Evolutionary conservation across 2,113 vertebrate species (phyloP), one percentile per base, ranked within the genome.

Genomic region (Cyphomyrus plagiostoma): DNA sequence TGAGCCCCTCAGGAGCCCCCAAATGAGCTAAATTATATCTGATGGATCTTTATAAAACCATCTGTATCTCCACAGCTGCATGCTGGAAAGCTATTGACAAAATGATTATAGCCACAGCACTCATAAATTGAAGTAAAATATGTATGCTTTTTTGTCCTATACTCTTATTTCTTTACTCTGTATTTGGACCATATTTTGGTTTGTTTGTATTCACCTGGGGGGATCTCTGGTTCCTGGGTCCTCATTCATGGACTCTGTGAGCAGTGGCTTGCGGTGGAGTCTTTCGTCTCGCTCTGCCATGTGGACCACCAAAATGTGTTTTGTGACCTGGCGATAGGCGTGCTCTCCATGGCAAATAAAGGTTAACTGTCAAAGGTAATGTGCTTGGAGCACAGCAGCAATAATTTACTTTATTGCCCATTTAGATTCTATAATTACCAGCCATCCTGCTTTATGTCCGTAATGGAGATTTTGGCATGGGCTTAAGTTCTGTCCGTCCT

Each of bases 21-120:
- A 90, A 93, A 96, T 94, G 94, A 95, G 94, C 93, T 88, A 95
- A 96, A 96, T 96, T 94, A 96, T 96, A 96, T 95, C 95, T 96
- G 95, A 95, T 95, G 94, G 96, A 95, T 96, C 95, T 95, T 95
- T 95, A 96, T 96, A 95, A 96, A 95, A 95, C 94, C 96, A 95
- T 95, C 95, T 95, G 95, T 95, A 95, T 93, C 93, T 88, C 93
- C 90, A 92, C 95, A 95, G 95, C 95, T 95, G 95, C 95, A 95
- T 93, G 93, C 94, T 95, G 94, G 93, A 96, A 93, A 93, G 93
- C 94, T 95, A 96, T 96, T 91, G 95, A 95, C 95, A 95, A 92
- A 95, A 94, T 95, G 95, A 95, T 96, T 95, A 96, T 91, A 91
- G 94, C 93, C 92, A 92, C 94, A 90, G 94, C 93, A 95, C 92